Evolutionary conservation across 1,140 invertebrate species (phyloP).

Genomic region (Triops cancriformis): DNA sequence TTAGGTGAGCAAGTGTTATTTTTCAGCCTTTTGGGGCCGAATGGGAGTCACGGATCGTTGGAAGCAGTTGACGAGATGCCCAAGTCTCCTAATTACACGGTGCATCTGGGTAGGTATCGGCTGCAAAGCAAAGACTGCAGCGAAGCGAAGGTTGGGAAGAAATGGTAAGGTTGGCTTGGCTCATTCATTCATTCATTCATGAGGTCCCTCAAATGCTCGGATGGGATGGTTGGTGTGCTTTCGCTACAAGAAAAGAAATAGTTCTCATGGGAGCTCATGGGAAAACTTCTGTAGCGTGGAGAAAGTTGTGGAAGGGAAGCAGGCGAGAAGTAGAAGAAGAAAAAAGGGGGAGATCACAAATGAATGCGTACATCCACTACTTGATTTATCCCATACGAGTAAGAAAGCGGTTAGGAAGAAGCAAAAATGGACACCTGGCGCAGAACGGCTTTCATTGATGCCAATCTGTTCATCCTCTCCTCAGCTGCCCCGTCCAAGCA

Average conservation of each 20-base stretch:
- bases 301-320: neutral
- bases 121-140: no score
- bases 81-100: no score
- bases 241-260: neutral
- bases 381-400: constrained; percentile 1
- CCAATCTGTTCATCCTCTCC: neutral
- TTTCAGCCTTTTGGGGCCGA: no score
- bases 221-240: neutral
- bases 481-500: no score
- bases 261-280: neutral
- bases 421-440: neutral
- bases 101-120: no score
- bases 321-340: no score
- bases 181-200: constrained; percentile 1
- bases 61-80: no score
- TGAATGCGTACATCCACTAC: neutral
- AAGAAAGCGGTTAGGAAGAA: neutral
- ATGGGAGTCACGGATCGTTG: no score
- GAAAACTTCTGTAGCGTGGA: neutral
- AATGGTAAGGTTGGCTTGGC: neutral
- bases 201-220: neutral
- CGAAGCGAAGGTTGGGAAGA: neutral
- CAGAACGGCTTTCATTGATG: neutral
- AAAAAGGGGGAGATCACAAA: neutral
- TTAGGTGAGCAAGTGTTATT: no score